Evolutionary conservation across 2,797 vertebrate species (phyloP).

Genomic region (Pseudochaenichthys georgianus): DNA sequence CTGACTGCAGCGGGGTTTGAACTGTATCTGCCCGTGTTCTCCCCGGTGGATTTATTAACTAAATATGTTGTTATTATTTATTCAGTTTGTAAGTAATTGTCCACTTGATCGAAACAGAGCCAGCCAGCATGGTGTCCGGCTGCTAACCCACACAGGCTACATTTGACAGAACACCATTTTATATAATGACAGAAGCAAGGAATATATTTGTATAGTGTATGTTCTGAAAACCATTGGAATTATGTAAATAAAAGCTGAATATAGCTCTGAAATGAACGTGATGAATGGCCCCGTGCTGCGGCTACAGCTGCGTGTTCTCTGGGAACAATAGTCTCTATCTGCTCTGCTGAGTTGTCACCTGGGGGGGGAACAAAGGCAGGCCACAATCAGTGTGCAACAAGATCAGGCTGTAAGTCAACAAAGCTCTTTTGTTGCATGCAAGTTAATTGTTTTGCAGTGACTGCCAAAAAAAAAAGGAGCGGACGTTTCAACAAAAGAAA

Average conservation of each 20-base stretch:
- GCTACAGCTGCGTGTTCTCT: constrained; percentile 22
- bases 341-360: constrained; percentile 44
- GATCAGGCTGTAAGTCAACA: constrained; percentile 61
- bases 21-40: constrained; percentile 10
- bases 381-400: constrained; percentile 46
- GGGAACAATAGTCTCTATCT: constrained; percentile 52
- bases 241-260: background rate
- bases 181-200: background rate
- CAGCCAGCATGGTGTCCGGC: no score
- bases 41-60: constrained; percentile 4
- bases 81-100: background rate
- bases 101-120: no score
- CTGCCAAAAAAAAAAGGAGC: constrained; percentile 64
- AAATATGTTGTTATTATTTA: background rate
- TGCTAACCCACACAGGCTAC: background rate
- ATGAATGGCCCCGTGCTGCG: constrained; percentile 10
- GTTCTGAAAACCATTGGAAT: background rate
- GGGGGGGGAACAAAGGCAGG: constrained; percentile 15
- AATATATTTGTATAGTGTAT: background rate
- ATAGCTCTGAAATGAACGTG: background rate
- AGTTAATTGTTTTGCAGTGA: constrained; percentile 73
- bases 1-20: no score
- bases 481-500: constrained; percentile 53
- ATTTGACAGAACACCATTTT: background rate
- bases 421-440: constrained; percentile 48